Evolutionary conservation across 1,140 invertebrate species (phyloP), one percentile per base, ranked within the genome.

Genomic region (Berghia stephanieae): DNA sequence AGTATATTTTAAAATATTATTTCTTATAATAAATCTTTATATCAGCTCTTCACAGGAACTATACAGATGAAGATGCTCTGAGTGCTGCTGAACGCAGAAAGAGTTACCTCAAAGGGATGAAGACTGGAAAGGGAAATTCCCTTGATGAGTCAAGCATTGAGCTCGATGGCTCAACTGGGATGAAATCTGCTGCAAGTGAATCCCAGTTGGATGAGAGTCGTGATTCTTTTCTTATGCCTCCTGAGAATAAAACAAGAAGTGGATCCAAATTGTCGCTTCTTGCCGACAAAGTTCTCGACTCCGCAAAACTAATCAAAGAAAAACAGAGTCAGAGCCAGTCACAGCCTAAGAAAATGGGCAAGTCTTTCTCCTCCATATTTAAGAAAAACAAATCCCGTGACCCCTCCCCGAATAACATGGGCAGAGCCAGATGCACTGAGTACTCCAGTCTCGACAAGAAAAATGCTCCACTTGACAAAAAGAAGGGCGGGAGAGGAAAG

Each of bases 321-420:
- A 78, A 79, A 24, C 72, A 77, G 24, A 66, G 77, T 34, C 79
- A 83, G 60, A 81, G 82, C 34, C 24, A 10, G 5, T 4, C 24
- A 8, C 74, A 67, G 44, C 44, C 55, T 16, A 72, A 80, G 36
- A 80, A 83, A 70, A 81, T 80, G 42, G 73, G 77, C 42, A 88
- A 86, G 70, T 84, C 86, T 34, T 88, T 89, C 72, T 68, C 83
- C 4, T 81, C 81, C 13, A 82, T 89, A 13, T 89, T 89, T 78
- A 86, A 84, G 72, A 87, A 86, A 75, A 70, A 78, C 21, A 86
- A 88, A 49, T 86, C 86, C 8, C 78, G 86, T 49, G 88, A 89
- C 43, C 83, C 86, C 6, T 87, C 87, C 2, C 86, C 87, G 0
- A 84, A 82, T 68, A 83, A 84, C 43, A 80, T 77, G 13, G 82